Conservation (phyloP, 2,888 invertebrate genomes). For the Venusia cambrica region DNA sequence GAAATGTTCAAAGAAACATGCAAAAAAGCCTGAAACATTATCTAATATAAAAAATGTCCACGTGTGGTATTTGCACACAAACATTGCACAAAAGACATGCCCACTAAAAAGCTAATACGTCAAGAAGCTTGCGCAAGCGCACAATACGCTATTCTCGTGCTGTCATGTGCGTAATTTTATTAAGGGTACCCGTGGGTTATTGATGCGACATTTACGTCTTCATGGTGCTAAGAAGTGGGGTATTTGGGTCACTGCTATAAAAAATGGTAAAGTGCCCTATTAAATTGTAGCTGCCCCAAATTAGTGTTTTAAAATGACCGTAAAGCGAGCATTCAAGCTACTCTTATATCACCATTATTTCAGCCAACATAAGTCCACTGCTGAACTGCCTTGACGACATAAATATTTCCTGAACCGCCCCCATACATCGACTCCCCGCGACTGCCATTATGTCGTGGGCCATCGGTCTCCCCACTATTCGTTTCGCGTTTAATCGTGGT, state of each 20-base stretch:
- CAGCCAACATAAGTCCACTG: too few relatives aligned
- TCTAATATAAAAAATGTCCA: slow-evolving; percentile 31
- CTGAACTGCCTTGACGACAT: too few relatives aligned
- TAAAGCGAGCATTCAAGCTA: too few relatives aligned
- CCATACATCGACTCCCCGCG: too few relatives aligned
- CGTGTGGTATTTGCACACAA: slow-evolving; percentile 41
- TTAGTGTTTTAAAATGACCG: too few relatives aligned
- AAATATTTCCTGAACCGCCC: too few relatives aligned
- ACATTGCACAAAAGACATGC: slow-evolving; percentile 48
- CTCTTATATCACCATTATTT: too few relatives aligned
- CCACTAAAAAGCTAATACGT: slow-evolving; percentile 68
- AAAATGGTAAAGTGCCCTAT: too few relatives aligned
- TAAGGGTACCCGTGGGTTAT: slow-evolving; percentile 67
- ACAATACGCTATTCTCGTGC: slow-evolving; percentile 58
- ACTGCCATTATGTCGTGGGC: too few relatives aligned
- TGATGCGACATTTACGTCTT: slow-evolving; percentile 45
- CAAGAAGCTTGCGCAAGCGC: slow-evolving; percentile 33
- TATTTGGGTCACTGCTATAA: slow-evolving; percentile 19
- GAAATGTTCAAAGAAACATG: not conserved
- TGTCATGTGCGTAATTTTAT: slow-evolving; percentile 70
- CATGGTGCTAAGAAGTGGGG: slow-evolving; percentile 27
- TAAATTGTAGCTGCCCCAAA: too few relatives aligned
- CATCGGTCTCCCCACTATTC: too few relatives aligned
- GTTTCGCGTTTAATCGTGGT: too few relatives aligned
- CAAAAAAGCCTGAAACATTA: slow-evolving; percentile 11